Evolutionary conservation across 2,888 invertebrate species (phyloP).

Genomic region (Aphodius granarius): DNA sequence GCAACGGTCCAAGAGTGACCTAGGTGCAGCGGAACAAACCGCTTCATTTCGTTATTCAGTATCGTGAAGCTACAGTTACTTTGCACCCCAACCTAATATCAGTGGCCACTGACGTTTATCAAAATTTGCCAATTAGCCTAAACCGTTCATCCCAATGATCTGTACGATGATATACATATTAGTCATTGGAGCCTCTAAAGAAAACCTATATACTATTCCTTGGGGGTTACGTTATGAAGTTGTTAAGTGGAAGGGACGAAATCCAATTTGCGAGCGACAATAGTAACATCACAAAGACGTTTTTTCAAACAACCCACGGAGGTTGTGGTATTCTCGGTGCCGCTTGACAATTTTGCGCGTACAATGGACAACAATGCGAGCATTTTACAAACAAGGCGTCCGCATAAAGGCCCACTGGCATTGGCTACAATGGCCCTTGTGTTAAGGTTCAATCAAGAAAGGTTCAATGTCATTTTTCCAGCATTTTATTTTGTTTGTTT

Average conservation of each 20-base stretch:
- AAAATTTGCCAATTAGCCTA: no score
- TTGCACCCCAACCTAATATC: no score
- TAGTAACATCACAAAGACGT: neutral
- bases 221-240: neutral
- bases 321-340: neutral
- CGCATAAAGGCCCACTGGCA: neutral
- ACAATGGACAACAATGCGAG: neutral
- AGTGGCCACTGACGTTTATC: no score
- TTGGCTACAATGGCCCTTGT: neutral
- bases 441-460: neutral
- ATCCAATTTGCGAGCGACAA: neutral
- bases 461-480: neutral
- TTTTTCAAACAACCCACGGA: neutral
- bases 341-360: neutral
- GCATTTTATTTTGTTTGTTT: neutral
- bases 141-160: no score
- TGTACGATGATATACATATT: no score
- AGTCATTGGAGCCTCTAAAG: constrained; percentile 17
- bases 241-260: neutral
- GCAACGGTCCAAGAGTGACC: no score
- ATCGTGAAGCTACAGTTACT: no score
- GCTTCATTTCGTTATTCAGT: neutral
- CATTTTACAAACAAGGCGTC: neutral
- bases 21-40: no score
- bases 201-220: constrained; percentile 8